Evolutionary conservation across 2,113 vertebrate genomes (phyloP).

Genomic region (Pungitius pungitius): DNA sequence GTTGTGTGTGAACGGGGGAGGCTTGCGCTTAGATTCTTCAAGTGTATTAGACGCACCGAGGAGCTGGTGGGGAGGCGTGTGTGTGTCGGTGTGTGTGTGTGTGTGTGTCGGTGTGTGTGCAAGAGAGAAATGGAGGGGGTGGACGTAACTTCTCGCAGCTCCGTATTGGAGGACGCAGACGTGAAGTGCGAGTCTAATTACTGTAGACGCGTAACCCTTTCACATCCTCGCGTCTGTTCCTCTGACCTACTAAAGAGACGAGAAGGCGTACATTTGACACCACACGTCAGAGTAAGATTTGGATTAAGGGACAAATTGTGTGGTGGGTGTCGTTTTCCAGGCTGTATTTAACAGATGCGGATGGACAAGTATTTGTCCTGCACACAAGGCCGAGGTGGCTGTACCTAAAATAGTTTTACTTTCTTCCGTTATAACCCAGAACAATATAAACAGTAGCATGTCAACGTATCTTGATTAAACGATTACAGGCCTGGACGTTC

Average conservation of each 20-base stretch:
- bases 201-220: conserved; percentile 85
- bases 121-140: conserved; percentile 43
- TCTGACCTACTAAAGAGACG: conserved; percentile 65
- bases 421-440: background rate
- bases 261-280: conserved; percentile 63
- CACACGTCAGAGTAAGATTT: conserved; percentile 69
- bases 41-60: conserved; percentile 80
- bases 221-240: conserved; percentile 51
- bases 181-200: conserved; percentile 74
- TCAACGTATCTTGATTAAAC: background rate
- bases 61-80: conserved; percentile 62
- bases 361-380: conserved; percentile 49
- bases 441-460: background rate
- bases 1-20: conserved; percentile 66
- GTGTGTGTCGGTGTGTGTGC: conserved; percentile 41
- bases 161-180: conserved; percentile 81
- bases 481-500: conserved; percentile 10
- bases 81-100: conserved; percentile 24
- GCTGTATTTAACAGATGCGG: conserved; percentile 43
- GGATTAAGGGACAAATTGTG: conserved; percentile 64
- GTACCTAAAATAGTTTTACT: conserved; percentile 13
- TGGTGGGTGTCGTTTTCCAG: conserved; percentile 63
- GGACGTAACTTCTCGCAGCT: conserved; percentile 64
- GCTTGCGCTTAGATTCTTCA: conserved; percentile 80
- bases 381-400: conserved; percentile 10